Conservation (phyloP, 2,113 vertebrate genomes). For the Ptychochromis oligacanthus region DNA sequence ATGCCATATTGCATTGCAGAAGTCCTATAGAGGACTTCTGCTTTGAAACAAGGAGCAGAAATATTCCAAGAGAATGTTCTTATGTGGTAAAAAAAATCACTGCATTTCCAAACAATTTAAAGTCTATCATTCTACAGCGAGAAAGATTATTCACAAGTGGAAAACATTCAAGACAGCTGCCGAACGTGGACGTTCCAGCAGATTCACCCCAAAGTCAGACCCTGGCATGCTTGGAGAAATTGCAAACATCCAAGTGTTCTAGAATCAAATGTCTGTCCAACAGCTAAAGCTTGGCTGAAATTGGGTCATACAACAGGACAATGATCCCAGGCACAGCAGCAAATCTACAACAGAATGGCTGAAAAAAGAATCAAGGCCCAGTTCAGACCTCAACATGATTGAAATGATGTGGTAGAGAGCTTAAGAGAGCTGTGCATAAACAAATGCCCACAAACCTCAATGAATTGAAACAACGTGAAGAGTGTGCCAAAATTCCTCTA, state of each 20-base stretch:
- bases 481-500: not conserved
- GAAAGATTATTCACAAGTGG: not conserved
- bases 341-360: not conserved
- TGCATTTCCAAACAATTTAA: not conserved
- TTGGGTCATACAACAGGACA: not conserved
- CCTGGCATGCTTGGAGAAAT: not conserved
- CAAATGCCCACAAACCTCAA: not conserved
- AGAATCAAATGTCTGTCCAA: not conserved
- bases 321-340: not conserved
- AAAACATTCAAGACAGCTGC: not conserved
- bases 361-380: not conserved
- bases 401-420: not conserved
- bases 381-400: not conserved
- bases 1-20: not conserved
- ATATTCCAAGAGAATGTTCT: not conserved
- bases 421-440: not conserved
- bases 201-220: not conserved
- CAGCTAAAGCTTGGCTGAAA: not conserved
- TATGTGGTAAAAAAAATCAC: not conserved
- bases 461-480: not conserved
- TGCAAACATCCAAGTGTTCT: not conserved
- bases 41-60: not conserved
- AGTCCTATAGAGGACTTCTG: not conserved
- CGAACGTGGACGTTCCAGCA: not conserved
- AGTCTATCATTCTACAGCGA: not conserved